Conservation (phyloP, 2,888 invertebrate species). For the Argyresthia goedartella region DNA sequence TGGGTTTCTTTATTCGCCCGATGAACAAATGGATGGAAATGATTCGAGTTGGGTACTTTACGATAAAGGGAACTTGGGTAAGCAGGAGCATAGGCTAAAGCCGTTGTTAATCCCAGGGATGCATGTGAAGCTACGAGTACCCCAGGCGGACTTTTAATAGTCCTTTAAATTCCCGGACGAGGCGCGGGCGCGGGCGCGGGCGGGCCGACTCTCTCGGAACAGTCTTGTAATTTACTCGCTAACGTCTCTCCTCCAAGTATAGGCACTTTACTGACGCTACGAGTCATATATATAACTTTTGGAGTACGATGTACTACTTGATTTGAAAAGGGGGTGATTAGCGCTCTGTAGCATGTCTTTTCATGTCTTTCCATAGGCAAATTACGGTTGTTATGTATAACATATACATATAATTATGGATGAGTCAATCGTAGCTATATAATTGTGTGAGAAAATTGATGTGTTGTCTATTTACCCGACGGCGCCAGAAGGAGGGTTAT, state of each 20-base stretch:
- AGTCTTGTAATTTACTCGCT: constrained; percentile 44
- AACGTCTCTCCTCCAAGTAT: constrained; percentile 32
- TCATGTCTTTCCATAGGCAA: neutral
- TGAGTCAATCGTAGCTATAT: neutral
- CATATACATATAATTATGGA: neutral
- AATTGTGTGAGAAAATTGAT: too few relatives aligned
- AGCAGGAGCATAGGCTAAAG: constrained; percentile 20
- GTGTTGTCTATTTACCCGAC: too few relatives aligned
- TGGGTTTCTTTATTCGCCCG: neutral
- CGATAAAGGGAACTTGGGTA: neutral
- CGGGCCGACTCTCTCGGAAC: constrained; percentile 22
- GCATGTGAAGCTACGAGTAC: constrained; percentile 40
- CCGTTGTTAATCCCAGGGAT: constrained; percentile 35
- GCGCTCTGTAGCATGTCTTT: constrained; percentile 5
- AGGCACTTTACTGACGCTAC: constrained; percentile 20
- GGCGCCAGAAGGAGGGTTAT: too few relatives aligned
- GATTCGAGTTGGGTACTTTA: too few relatives aligned
- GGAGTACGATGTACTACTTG: constrained; percentile 4
- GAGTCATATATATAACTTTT: constrained; percentile 18
- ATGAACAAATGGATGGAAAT: too few relatives aligned
- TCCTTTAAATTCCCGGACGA: constrained; percentile 34
- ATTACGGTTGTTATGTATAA: neutral
- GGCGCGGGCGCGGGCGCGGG: neutral
- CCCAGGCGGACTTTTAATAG: constrained; percentile 46
- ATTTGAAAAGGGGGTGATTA: constrained; percentile 14